Percentiles rank a stretch among this genome's conserved stretches.
These are phyloP conservation scores for Calonectris borealis DNA, from an alignment of 2,113 vertebrate species.

Conservation along the genomic window DNA sequence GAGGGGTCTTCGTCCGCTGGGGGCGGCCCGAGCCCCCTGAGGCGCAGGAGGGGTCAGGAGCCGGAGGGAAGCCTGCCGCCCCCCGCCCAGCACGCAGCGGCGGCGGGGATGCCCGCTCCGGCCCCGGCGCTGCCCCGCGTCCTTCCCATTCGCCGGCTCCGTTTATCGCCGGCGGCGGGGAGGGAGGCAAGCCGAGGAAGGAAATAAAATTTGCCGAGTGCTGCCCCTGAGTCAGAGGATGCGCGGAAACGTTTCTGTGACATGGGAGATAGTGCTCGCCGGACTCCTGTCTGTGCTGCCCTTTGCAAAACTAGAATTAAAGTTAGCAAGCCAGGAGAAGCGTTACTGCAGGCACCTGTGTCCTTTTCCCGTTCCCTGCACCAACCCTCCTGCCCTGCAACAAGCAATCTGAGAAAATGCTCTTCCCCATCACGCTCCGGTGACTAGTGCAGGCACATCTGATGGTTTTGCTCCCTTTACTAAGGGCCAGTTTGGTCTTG, in stretches of 20 bases:
- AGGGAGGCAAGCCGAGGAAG: rapidly evolving
- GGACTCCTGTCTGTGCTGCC: too few species aligned
- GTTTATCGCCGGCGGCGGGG: rapidly evolving
- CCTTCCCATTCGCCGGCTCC: rapidly evolving
- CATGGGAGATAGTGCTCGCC: rapidly evolving
- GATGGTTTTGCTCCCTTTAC: rapidly evolving
- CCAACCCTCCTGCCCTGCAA: background rate
- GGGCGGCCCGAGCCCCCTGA: background rate
- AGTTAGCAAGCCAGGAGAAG: background rate
- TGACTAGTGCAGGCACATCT: too few species aligned
- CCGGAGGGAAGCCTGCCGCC: background rate
- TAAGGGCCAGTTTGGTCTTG: background rate
- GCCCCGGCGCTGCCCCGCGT: background rate
- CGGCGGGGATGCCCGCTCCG: too few species aligned
- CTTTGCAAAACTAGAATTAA: background rate
- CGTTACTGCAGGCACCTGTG: rapidly evolving
- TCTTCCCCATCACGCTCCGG: rapidly evolving
- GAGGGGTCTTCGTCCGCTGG: rapidly evolving
- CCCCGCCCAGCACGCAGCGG: too few species aligned
- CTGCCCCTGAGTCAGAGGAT: too few species aligned
- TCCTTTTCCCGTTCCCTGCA: rapidly evolving
- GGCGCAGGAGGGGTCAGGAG: background rate
- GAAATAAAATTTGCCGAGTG: rapidly evolving
- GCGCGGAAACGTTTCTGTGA: rapidly evolving
- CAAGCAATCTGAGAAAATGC: rapidly evolving